Base-by-base conservation (phyloP, 2,888 invertebrate genomes). In the Synergus japonicus region DNA sequence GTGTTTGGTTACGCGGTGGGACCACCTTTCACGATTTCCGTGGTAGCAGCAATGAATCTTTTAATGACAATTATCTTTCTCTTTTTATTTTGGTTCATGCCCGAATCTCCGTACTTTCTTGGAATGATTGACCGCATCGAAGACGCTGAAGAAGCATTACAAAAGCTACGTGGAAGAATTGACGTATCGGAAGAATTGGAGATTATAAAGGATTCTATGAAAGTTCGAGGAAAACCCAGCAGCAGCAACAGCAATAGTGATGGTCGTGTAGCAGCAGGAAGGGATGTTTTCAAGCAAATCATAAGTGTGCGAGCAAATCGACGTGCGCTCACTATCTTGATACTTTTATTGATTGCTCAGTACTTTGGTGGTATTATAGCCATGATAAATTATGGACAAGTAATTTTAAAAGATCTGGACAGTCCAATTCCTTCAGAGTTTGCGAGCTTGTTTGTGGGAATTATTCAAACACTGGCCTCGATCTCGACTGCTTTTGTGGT, bases 31-130 rank as follows among this genome's bases (percentile, higher is more conserved):
- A 87, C 87, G 10, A 87, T 91, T 66, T 58, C 80, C 12, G 41
- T 41, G 8, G 83, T 86, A 46, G 88, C 89, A 0, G 81, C 83
- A 4, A 69, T 88, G 15, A 92, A 92, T 18, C 85, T 92, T 5
- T 60, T 89, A 0, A 84, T 93, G 10, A 89, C 92, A 2, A 79
- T 92, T 4, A 60, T 90, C 0, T 91, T 92, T 58, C 82, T 92
- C 1, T 22, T 91, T 1, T 73, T 88, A 0, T 90, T 93, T 83
- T 87, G 90, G 37, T 91, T 91, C 76, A 92, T 93, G 88, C 94
- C 94, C 0, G 94, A 94, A 83, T 37, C 37, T 37, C 37, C 37
- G 37, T 37, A 37, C 37, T 37, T 37, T 37, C 37, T 37, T 37
- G 37, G 37, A 4, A 37, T 37, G 37, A 37, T 37, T 37, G 37